Conservation (phyloP, 2,888 invertebrate genomes). For the Meganola albula region DNA sequence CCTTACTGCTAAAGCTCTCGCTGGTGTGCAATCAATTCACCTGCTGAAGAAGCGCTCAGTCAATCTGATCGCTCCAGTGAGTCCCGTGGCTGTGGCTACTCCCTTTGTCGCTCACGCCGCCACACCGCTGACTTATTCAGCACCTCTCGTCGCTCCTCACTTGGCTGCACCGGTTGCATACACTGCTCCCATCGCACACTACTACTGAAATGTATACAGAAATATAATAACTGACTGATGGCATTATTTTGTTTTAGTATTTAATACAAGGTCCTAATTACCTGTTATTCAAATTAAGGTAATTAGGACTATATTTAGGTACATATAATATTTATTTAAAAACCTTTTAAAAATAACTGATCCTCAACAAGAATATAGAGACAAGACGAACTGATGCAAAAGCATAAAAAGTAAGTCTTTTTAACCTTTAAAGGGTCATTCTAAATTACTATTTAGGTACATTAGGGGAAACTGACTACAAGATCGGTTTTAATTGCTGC, state of each 20-base stretch:
- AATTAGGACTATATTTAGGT: no score
- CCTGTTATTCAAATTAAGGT: no score
- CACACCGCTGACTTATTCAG: conserved; percentile 2
- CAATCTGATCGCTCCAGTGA: conserved; percentile 23
- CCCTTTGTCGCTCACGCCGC: conserved; percentile 13
- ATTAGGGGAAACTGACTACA: no score
- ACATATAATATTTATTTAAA: no score
- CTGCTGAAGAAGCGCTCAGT: conserved; percentile 54
- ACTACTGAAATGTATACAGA: conserved; percentile 10
- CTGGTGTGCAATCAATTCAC: conserved; percentile 34
- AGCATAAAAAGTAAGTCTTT: no score
- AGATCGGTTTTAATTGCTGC: no score
- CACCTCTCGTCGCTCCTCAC: conserved; percentile 11
- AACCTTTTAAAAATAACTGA: no score
- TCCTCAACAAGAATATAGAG: no score
- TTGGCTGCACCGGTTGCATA: conserved; percentile 15
- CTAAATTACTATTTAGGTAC: no score
- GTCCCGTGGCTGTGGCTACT: conserved; percentile 9
- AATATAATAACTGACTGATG: background rate
- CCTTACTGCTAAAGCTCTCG: conserved; percentile 47
- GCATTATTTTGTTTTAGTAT: background rate
- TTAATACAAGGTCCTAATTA: no score
- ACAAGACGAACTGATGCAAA: no score
- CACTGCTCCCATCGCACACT: conserved; percentile 15
- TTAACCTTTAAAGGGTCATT: no score